These are phyloP conservation scores for Andrena camellia DNA, from an alignment of 2,888 invertebrate species.

Conservation along the genomic window DNA sequence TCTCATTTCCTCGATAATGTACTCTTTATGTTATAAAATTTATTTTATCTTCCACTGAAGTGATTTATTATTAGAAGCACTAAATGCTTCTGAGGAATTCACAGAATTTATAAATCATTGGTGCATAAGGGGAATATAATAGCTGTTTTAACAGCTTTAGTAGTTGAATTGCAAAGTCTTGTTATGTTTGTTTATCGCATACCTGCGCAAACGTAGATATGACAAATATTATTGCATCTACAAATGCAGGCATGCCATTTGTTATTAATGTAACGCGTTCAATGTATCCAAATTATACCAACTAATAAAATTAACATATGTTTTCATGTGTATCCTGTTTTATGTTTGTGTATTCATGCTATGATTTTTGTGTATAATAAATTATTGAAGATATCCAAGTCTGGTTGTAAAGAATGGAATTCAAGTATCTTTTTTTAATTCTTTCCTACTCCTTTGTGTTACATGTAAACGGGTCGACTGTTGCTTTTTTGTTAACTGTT, in stretches of 20 bases:
- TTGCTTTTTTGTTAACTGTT: neutral
- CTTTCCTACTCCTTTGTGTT: constrained; percentile 12
- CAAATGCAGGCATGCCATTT: constrained; percentile 20
- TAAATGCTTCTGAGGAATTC: neutral
- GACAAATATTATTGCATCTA: constrained; percentile 45
- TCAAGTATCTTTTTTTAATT: constrained; percentile 3
- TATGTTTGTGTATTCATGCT: neutral
- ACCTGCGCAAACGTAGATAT: constrained; percentile 39
- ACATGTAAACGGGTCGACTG: neutral
- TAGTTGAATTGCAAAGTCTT: neutral
- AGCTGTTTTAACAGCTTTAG: neutral
- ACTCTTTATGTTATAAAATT: constrained; percentile 5
- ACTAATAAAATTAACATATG: constrained; percentile 4
- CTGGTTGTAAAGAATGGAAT: neutral
- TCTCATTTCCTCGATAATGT: neutral
- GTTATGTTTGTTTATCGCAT: constrained; percentile 16
- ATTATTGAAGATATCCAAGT: neutral
- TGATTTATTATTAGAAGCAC: neutral
- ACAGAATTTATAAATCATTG: neutral
- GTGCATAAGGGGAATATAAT: neutral
- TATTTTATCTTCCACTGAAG: neutral
- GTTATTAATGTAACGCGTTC: neutral
- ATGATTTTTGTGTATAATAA: neutral
- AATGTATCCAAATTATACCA: neutral
- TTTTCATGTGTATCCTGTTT: neutral